Evolutionary conservation across 1,140 invertebrate species (phyloP).

Genomic region (Ganaspis sp.): DNA sequence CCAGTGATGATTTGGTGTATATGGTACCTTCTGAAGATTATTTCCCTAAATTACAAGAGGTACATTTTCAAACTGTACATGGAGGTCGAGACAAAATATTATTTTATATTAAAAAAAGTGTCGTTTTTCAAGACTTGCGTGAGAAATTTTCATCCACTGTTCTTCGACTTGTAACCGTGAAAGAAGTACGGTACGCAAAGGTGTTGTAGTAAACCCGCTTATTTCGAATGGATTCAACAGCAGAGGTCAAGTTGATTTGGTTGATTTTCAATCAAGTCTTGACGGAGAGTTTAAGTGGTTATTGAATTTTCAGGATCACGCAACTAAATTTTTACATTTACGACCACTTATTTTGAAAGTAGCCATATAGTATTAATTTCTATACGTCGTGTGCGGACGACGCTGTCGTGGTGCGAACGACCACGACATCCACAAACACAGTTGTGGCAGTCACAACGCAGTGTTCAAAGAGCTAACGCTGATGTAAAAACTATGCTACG

Average conservation of each 20-base stretch:
- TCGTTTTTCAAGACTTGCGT: not conserved
- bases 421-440: too few species aligned
- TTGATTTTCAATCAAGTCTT: slow-evolving; percentile 58
- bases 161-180: not conserved
- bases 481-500: not conserved
- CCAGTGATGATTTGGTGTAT: not conserved
- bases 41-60: not conserved
- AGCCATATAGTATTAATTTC: slow-evolving; percentile 68
- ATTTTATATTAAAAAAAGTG: not conserved
- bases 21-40: not conserved
- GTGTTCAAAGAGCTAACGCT: not conserved
- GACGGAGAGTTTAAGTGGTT: slow-evolving; percentile 63
- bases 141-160: not conserved
- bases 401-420: too few species aligned
- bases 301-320: slow-evolving; percentile 71
- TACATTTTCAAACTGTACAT: not conserved
- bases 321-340: slow-evolving; percentile 71
- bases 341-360: slow-evolving; percentile 65
- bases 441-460: not conserved
- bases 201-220: slow-evolving; percentile 49
- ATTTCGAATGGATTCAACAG: slow-evolving; percentile 47
- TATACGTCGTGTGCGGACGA: slow-evolving; percentile 63
- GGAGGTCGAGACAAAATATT: not conserved
- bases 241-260: slow-evolving; percentile 62
- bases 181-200: not conserved